Evolutionary conservation across 2,888 invertebrate species (phyloP).

Genomic region (Chironomus riparius): DNA sequence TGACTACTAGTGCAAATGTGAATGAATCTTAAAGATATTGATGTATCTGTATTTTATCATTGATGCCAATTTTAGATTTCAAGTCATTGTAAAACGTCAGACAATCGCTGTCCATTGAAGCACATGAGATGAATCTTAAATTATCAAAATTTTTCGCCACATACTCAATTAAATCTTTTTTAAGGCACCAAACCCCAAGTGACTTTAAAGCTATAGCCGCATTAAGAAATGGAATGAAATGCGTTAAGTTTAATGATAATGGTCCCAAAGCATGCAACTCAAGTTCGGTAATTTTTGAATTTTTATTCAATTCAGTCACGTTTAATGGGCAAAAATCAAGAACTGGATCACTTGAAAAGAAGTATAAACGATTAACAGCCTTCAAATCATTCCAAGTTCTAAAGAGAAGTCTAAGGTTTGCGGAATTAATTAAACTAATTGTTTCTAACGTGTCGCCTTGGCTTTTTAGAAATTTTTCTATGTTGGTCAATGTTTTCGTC

Average conservation of each 20-base stretch:
- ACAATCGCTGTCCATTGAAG: background rate
- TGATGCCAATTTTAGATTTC: conserved; percentile 6
- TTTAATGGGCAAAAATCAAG: background rate
- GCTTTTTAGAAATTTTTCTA: background rate
- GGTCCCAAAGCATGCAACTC: background rate
- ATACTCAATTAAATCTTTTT: background rate
- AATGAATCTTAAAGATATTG: background rate
- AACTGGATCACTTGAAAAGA: background rate
- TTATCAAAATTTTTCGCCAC: background rate
- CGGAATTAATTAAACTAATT: background rate
- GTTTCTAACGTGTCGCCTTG: background rate
- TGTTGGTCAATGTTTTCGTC: background rate
- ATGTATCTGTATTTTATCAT: background rate
- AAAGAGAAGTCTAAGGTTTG: background rate
- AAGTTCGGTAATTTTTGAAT: background rate
- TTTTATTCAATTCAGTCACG: background rate
- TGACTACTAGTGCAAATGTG: no score
- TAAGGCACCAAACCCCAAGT: background rate
- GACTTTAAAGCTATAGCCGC: background rate
- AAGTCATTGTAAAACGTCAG: background rate
- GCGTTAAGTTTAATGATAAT: background rate
- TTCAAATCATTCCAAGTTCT: background rate
- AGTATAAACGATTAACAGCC: background rate
- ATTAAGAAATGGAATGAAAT: background rate
- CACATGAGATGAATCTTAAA: background rate